phyloP scores from a whole-genome alignment of 1,140 invertebrate genomes.

The Tenebrio molitor region DNA sequence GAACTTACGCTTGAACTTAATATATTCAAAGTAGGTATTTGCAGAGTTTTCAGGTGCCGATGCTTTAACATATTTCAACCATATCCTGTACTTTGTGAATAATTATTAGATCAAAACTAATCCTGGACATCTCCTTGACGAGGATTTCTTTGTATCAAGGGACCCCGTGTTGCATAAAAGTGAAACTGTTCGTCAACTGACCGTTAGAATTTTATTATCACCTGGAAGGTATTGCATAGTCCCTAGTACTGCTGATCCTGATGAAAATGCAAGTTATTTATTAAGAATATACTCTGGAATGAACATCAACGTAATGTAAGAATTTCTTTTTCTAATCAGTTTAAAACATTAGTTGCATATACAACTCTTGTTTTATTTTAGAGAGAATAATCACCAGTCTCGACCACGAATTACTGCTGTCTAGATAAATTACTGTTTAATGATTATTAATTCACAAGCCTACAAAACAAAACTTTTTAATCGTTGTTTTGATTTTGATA shows the following conservation, averaged over 20 bases:
- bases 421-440: too few relatives aligned
- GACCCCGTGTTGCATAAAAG: neutral
- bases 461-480: too few relatives aligned
- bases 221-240: constrained; percentile 38
- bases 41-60: too few relatives aligned
- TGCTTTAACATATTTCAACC: too few relatives aligned
- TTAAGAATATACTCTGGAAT: constrained; percentile 28
- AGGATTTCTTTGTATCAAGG: neutral
- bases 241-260: constrained; percentile 5
- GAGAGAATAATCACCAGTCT: constrained; percentile 17
- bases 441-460: neutral
- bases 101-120: neutral
- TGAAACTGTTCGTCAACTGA: constrained; percentile 4
- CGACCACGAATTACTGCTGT: too few relatives aligned
- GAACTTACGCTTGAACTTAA: constrained; percentile 30
- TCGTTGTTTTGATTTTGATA: too few relatives aligned
- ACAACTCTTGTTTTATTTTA: too few relatives aligned
- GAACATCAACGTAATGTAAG: neutral
- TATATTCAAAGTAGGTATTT: constrained; percentile 12
- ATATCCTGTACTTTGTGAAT: too few relatives aligned
- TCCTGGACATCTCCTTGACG: neutral
- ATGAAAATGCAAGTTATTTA: constrained; percentile 26
- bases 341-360: too few relatives aligned
- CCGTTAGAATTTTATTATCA: neutral
- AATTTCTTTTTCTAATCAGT: too few relatives aligned